Percentiles rank a stretch among this genome's conserved stretches.
Evolutionary conservation across 2,797 vertebrate genomes (phyloP).

Genomic region (Poeciliopsis turneri): DNA sequence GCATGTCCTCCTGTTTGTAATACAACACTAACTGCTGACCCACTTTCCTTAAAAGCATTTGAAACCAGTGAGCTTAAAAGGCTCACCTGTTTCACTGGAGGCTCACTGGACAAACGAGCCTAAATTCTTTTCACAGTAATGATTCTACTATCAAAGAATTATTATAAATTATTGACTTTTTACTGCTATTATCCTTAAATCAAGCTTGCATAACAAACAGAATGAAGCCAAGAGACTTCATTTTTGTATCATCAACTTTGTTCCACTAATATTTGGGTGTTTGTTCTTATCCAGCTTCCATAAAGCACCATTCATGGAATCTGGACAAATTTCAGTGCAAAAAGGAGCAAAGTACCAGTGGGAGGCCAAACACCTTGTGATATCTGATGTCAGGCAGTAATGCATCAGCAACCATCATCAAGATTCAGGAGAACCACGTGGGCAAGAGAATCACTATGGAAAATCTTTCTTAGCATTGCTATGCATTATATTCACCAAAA

Average conservation of each 20-base stretch:
- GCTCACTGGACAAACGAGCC: not conserved
- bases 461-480: not conserved
- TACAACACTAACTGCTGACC: conserved; percentile 40
- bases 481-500: no score
- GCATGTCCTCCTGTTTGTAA: conserved; percentile 41
- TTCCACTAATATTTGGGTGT: no score
- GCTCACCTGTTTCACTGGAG: no score
- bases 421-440: not conserved
- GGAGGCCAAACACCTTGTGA: not conserved
- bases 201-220: not conserved
- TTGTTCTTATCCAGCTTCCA: no score
- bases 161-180: not conserved
- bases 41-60: conserved; percentile 40
- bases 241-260: not conserved
- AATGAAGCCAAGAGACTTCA: not conserved
- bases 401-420: not conserved
- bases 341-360: not conserved
- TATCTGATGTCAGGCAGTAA: not conserved
- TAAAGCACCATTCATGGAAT: not conserved
- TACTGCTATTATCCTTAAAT: not conserved
- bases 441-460: not conserved
- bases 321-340: not conserved
- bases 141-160: not conserved
- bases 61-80: conserved; percentile 15
- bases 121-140: not conserved